These are phyloP conservation scores for Gerris lacustris DNA, from an alignment of 2,888 invertebrate species.

Conservation along the genomic window DNA sequence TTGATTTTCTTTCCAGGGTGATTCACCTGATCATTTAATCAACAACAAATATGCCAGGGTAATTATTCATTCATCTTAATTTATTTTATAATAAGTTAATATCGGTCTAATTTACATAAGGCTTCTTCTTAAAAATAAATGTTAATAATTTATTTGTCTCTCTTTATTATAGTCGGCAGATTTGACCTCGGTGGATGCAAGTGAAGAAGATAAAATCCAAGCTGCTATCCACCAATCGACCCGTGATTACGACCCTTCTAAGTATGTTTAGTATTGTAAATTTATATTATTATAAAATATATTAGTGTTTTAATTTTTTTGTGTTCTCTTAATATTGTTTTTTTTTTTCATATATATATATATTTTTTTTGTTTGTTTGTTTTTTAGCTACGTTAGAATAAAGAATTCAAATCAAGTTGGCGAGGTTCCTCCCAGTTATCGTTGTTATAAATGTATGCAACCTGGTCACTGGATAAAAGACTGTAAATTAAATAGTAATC, in stretches of 20 bases:
- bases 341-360: background rate
- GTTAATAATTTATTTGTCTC: background rate
- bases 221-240: constrained; percentile 97
- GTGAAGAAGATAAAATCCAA: constrained; percentile 94
- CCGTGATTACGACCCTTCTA: constrained; percentile 91
- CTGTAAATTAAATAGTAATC: constrained; percentile 61
- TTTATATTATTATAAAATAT: background rate
- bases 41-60: constrained; percentile 26
- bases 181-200: constrained; percentile 76
- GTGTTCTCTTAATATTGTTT: background rate
- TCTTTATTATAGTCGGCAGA: constrained; percentile 45
- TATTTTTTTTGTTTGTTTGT: background rate
- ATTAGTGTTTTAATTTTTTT: no score
- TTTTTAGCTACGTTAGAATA: constrained; percentile 72
- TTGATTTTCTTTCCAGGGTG: constrained; percentile 17
- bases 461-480: constrained; percentile 96
- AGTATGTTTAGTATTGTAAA: constrained; percentile 50
- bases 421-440: constrained; percentile 78
- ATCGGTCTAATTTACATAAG: constrained; percentile 20
- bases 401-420: constrained; percentile 80
- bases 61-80: background rate
- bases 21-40: constrained; percentile 22
- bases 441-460: constrained; percentile 88
- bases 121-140: background rate
- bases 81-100: constrained; percentile 19